Conservation (phyloP, 2,113 vertebrate species). For the Callorhinus ursinus region DNA sequence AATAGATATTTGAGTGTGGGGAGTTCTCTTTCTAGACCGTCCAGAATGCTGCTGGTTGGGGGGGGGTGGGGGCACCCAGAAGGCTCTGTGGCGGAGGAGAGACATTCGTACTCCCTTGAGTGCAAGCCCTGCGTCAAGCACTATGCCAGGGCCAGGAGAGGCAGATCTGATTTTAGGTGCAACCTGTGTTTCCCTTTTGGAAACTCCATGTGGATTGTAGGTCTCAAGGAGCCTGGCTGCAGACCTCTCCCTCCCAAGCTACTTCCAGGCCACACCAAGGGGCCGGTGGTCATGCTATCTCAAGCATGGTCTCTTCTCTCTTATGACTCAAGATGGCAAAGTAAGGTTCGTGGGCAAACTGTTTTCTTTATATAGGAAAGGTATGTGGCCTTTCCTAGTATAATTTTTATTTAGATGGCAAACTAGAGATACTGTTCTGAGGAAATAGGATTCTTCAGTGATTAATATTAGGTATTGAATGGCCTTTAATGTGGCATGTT, state of each 20-base stretch:
- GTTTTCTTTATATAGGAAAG: neutral
- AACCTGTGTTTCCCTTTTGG: neutral
- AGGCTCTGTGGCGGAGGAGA: neutral
- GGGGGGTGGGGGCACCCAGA: neutral
- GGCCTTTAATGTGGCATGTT: neutral
- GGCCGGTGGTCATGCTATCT: neutral
- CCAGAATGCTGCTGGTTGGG: neutral
- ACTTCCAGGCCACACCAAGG: neutral
- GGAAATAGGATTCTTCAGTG: neutral
- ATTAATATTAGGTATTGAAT: conserved; percentile 2
- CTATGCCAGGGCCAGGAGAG: neutral
- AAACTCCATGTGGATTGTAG: neutral
- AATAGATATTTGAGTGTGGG: neutral
- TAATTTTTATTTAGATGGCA: conserved; percentile 46
- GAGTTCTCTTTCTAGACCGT: neutral
- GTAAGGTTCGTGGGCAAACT: neutral
- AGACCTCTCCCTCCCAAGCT: neutral
- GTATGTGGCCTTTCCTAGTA: neutral
- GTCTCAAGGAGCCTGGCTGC: neutral
- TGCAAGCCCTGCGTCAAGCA: neutral
- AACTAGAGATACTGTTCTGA: neutral
- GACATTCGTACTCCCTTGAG: neutral
- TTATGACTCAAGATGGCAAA: neutral
- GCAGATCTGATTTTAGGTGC: neutral
- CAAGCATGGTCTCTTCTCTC: neutral